These are phyloP conservation scores for Rousettus leschenaultii DNA, from an alignment of 2,113 vertebrate genomes.

Conservation along the genomic window DNA sequence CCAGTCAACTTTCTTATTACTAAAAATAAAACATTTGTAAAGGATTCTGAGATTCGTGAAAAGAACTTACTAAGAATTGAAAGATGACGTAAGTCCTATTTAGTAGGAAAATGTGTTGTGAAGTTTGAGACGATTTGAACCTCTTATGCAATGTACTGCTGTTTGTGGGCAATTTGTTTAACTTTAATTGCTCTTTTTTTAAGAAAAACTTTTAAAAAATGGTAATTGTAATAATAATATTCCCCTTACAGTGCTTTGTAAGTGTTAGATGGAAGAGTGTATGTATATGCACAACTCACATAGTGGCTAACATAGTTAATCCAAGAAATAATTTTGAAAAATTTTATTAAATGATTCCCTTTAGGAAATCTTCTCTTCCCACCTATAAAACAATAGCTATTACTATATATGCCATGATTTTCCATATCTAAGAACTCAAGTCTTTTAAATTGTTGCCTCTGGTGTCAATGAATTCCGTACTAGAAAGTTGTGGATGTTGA, in stretches of 20 bases:
- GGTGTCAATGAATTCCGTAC: background rate
- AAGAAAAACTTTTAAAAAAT: background rate
- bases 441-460: conserved; percentile 12
- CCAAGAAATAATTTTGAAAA: background rate
- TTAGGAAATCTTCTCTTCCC: background rate
- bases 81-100: background rate
- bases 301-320: background rate
- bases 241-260: background rate
- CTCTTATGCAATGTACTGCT: background rate
- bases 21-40: background rate
- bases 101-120: background rate
- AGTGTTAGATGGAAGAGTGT: background rate
- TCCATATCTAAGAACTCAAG: background rate
- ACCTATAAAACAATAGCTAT: background rate
- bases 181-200: background rate
- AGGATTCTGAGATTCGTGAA: background rate
- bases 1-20: background rate
- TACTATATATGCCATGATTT: background rate
- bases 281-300: background rate
- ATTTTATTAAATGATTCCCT: background rate
- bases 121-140: background rate
- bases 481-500: background rate
- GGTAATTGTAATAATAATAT: background rate
- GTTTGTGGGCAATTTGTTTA: background rate
- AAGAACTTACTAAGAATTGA: background rate